Conservation (phyloP, 2,113 vertebrate genomes). For the Himantopus leucocephalus region DNA sequence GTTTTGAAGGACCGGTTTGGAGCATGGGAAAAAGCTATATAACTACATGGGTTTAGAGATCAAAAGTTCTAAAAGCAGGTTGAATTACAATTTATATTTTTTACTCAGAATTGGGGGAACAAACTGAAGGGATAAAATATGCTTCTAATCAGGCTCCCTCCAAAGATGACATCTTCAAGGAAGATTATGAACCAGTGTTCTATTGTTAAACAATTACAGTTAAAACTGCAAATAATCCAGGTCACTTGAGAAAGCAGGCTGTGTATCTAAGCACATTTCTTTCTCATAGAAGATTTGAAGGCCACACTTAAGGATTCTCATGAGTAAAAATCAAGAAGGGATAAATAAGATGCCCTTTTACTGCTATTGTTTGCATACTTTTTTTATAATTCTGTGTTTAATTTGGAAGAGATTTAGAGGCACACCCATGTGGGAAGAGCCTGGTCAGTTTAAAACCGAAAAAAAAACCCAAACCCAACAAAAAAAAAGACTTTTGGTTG, state of each 20-base stretch:
- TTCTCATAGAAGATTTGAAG: background rate
- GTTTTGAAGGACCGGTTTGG: background rate
- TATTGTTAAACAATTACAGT: background rate
- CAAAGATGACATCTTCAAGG: background rate
- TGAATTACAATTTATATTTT: background rate
- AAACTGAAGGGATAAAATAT: background rate
- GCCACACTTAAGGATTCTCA: background rate
- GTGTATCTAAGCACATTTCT: background rate
- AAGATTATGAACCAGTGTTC: background rate
- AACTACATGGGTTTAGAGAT: background rate
- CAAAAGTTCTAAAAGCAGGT: background rate
- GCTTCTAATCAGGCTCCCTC: background rate
- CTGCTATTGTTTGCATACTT: background rate
- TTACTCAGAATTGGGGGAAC: background rate
- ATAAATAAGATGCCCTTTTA: background rate
- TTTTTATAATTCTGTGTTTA: background rate
- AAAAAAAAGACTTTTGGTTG: background rate
- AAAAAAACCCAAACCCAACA: background rate
- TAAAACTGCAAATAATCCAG: background rate
- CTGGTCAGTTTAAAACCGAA: background rate
- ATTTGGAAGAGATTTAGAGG: conserved; percentile 7
- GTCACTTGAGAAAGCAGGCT: background rate
- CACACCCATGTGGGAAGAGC: conserved; percentile 3
- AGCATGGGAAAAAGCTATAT: background rate
- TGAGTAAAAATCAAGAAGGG: background rate